phyloP scores from a whole-genome alignment of 2,797 vertebrate species.

The Peromyscus aztecus region DNA sequence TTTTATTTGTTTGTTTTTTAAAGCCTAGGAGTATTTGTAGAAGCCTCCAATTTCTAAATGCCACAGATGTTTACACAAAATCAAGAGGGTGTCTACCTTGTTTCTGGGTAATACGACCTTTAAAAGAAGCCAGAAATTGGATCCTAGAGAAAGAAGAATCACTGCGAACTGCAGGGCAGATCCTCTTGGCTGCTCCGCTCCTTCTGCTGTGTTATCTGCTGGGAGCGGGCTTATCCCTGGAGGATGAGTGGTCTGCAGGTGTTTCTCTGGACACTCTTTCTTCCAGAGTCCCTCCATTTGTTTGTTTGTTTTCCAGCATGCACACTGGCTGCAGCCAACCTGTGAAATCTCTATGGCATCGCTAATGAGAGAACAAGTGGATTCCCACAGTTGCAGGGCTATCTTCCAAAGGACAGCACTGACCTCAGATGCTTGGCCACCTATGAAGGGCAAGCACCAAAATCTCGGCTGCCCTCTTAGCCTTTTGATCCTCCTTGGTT shows the following conservation, averaged over 20 bases:
- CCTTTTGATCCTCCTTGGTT: not conserved
- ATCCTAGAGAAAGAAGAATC: not conserved
- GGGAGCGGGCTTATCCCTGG: not conserved
- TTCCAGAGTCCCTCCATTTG: not conserved
- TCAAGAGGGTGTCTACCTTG: not conserved
- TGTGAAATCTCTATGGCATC: not conserved
- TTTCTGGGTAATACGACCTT: not conserved
- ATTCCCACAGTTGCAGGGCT: not conserved
- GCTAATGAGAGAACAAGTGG: not conserved
- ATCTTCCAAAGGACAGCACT: not conserved
- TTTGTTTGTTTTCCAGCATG: not conserved
- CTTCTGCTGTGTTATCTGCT: not conserved
- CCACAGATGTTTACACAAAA: not conserved
- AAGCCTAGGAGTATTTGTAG: not conserved
- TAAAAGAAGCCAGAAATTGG: not conserved
- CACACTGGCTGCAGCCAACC: not conserved
- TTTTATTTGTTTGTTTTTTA: not conserved
- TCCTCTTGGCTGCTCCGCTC: not conserved
- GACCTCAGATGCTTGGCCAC: not conserved
- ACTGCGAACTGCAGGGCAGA: not conserved
- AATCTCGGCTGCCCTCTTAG: not conserved
- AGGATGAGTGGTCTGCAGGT: not conserved
- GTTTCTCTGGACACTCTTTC: not conserved
- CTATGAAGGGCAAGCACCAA: not conserved
- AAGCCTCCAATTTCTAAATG: not conserved